Evolutionary conservation across 2,888 invertebrate species (phyloP).

Genomic region (Plagiodera versicolora): DNA sequence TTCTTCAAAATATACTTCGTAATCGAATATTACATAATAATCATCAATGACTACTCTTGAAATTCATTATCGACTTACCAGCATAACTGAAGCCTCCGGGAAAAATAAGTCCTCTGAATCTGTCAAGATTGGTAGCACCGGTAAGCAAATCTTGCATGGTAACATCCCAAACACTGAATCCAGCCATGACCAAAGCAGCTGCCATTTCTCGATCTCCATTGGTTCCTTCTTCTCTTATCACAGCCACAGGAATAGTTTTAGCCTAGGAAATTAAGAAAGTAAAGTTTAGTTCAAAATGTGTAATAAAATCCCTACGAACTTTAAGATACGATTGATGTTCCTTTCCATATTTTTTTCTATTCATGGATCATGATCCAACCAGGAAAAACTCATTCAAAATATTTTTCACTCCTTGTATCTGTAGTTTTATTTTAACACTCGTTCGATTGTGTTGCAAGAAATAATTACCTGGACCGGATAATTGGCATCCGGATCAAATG

Average conservation of each 20-base stretch:
- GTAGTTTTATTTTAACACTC: too few relatives aligned
- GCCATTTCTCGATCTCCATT: slow-evolving; percentile 99
- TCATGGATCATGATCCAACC: too few relatives aligned
- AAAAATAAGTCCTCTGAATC: slow-evolving; percentile 88
- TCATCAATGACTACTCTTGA: neutral
- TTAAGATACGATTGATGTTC: too few relatives aligned
- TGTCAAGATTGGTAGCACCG: slow-evolving; percentile 70
- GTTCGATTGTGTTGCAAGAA: too few relatives aligned
- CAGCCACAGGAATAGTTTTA: slow-evolving; percentile 71
- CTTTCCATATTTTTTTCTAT: too few relatives aligned
- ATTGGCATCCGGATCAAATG: slow-evolving; percentile 67
- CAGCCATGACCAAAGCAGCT: slow-evolving; percentile 81
- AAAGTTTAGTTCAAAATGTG: neutral
- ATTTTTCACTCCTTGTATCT: too few relatives aligned
- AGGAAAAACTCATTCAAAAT: too few relatives aligned
- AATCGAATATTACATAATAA: neutral
- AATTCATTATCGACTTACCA: slow-evolving; percentile 59
- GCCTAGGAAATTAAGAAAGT: slow-evolving; percentile 46
- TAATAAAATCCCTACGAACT: too few relatives aligned
- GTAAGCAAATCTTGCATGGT: slow-evolving; percentile 88
- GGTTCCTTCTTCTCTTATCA: slow-evolving; percentile 93
- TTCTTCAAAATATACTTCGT: too few relatives aligned
- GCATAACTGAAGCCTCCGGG: slow-evolving; percentile 99
- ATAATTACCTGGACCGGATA: slow-evolving; percentile 43
- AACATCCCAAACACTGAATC: slow-evolving; percentile 91